Evolutionary conservation across 1,140 invertebrate species (phyloP), one percentile per base, ranked within the genome.

Genomic region (Tachypleus tridentatus): DNA sequence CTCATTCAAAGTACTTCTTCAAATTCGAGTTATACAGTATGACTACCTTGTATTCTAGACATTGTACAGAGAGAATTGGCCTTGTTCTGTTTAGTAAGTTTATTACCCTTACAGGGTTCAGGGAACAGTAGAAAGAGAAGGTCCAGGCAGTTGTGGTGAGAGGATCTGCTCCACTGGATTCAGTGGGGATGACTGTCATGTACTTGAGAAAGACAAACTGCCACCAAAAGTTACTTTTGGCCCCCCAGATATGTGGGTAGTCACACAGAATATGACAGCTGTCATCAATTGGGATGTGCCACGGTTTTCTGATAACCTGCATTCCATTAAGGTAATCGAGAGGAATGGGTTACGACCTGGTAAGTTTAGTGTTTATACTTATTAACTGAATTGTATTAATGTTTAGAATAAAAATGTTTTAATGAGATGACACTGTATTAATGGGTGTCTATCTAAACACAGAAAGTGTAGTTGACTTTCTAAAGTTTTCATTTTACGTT

Each of bases 211-310:
- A 48, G 91, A 94, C 74, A 93, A 93, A 72, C 80, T 86, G 66
- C 83, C 92, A 70, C 92, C 93, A 6, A 84, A 84, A 70, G 86
- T 93, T 1, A 87, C 93, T 70, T 85, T 91, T 71, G 97, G 93
- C 70, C 93, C 94, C 8, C 89, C 90, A 50, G 91, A 95, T 77
- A 80, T 96, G 51, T 96, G 92, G 91, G 87, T 97, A 1, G 91
- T 94, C 68, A 90, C 91, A 3, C 87, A 87, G 71, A 93, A 95
- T 71, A 91, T 91, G 64, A 92, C 92, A 1, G 87, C 91, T 0
- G 83, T 91, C 64, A 92, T 97, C 0, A 86, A 82, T n/a, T 97
- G 93, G 94, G 89, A 94, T 74, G 90, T 94, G 70, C 94, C 94
- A 1, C 83, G 85, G 67, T 97, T 97, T 74, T 87, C 84, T 64